Conservation (phyloP, 2,797 vertebrate species). For the Ctenopoma multispine region DNA sequence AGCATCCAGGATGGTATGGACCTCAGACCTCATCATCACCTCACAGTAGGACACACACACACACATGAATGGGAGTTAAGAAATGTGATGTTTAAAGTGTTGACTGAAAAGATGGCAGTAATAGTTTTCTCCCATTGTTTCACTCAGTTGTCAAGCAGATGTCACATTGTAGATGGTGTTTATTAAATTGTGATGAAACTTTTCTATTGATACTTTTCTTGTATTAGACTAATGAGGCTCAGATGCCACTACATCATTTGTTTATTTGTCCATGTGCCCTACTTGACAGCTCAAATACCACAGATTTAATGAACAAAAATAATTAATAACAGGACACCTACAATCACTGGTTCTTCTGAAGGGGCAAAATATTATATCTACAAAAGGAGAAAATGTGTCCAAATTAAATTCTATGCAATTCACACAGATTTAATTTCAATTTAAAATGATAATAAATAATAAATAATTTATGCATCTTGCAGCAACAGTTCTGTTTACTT, state of each 20-base stretch:
- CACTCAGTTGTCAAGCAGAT: background rate
- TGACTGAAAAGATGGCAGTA: background rate
- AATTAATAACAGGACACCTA: too few species aligned
- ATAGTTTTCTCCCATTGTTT: background rate
- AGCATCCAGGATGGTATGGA: constrained; percentile 95
- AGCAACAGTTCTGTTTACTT: background rate
- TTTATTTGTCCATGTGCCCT: background rate
- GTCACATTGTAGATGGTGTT: background rate
- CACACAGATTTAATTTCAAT: background rate
- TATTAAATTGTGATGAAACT: background rate
- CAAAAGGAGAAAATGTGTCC: too few species aligned
- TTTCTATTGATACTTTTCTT: background rate
- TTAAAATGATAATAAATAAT: too few species aligned
- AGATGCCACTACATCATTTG: background rate
- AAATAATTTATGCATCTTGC: background rate
- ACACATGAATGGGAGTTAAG: constrained; percentile 38
- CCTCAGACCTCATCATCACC: constrained; percentile 50
- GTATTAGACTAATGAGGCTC: background rate
- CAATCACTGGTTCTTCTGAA: too few species aligned
- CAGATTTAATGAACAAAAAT: too few species aligned
- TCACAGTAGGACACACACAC: constrained; percentile 67
- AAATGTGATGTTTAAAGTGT: constrained; percentile 22
- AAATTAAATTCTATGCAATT: too few species aligned
- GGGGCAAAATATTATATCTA: too few species aligned
- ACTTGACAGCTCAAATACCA: background rate